A percentile compares a stretch with the other conserved stretches of the same genome.
phyloP scores from a whole-genome alignment of 1,140 invertebrate species.

The Caerostris extrusa region DNA sequence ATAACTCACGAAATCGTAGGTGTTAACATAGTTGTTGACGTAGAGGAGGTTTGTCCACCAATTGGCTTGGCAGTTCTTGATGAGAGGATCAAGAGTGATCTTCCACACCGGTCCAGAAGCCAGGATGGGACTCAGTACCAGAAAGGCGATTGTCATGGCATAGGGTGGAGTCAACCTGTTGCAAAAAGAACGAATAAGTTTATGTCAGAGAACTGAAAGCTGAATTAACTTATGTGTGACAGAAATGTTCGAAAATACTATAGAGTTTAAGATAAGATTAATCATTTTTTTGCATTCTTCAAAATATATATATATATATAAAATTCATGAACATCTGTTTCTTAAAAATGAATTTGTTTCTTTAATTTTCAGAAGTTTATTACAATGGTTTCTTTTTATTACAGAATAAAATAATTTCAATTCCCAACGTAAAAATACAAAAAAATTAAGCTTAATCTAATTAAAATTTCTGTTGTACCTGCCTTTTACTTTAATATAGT shows the following conservation, averaged over 20 bases:
- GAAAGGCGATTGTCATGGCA: constrained; percentile 64
- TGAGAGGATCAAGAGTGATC: constrained; percentile 39
- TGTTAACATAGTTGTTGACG: constrained; percentile 81
- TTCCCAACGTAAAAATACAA: too few species aligned
- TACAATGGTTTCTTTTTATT: too few species aligned
- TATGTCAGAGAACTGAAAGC: background rate
- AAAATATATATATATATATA: too few species aligned
- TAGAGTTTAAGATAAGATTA: too few species aligned
- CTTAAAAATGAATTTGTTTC: too few species aligned
- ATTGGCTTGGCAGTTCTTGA: constrained; percentile 80
- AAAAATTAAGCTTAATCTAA: too few species aligned
- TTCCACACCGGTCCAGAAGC: constrained; percentile 80
- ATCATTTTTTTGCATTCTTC: too few species aligned
- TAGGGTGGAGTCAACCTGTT: constrained; percentile 73
- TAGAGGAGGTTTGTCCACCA: constrained; percentile 83
- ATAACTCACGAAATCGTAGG: constrained; percentile 75
- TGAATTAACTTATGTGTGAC: background rate
- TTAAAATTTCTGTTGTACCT: too few species aligned
- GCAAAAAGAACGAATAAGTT: background rate
- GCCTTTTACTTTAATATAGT: too few species aligned
- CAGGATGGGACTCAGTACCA: constrained; percentile 79
- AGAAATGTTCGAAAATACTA: background rate
- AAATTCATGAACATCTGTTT: too few species aligned
- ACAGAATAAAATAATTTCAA: too few species aligned
- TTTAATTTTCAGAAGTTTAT: too few species aligned